Evolutionary conservation across 2,113 vertebrate genomes (phyloP).

Genomic region (Psilopsiagon aymara): DNA sequence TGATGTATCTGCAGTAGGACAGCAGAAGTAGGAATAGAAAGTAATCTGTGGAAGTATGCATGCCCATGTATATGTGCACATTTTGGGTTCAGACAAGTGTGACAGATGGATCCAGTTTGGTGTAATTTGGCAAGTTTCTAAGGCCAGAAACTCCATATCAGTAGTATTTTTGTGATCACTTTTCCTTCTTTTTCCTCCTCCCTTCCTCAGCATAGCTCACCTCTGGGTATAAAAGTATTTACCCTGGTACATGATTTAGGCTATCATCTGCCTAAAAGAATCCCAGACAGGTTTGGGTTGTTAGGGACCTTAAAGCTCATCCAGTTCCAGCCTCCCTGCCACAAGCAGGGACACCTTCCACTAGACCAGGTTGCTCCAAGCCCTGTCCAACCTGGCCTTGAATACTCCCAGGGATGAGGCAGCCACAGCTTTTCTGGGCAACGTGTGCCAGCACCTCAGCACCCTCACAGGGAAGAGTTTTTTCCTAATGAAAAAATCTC

Average conservation of each 20-base stretch:
- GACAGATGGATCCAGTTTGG: background rate
- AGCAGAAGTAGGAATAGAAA: background rate
- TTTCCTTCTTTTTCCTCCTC: background rate
- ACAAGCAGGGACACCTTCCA: background rate
- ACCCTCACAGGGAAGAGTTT: background rate
- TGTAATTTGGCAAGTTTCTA: background rate
- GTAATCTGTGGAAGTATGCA: background rate
- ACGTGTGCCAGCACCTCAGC: background rate
- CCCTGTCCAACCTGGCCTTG: background rate
- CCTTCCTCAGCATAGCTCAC: background rate
- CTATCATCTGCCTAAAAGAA: background rate
- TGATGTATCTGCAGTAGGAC: background rate
- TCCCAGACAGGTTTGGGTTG: background rate
- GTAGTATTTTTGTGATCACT: background rate
- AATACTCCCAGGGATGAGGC: background rate
- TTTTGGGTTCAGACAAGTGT: background rate
- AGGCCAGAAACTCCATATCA: background rate
- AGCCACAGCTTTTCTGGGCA: background rate
- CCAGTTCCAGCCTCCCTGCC: background rate
- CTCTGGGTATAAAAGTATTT: background rate
- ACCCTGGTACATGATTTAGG: background rate
- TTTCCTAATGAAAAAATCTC: background rate
- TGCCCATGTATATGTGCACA: accelerated
- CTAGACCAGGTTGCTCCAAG: background rate
- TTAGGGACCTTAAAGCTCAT: background rate